A percentile compares a stretch with the other conserved stretches of the same genome.
Evolutionary conservation across 1,140 invertebrate species (phyloP).

Genomic region (Cepaea nemoralis): DNA sequence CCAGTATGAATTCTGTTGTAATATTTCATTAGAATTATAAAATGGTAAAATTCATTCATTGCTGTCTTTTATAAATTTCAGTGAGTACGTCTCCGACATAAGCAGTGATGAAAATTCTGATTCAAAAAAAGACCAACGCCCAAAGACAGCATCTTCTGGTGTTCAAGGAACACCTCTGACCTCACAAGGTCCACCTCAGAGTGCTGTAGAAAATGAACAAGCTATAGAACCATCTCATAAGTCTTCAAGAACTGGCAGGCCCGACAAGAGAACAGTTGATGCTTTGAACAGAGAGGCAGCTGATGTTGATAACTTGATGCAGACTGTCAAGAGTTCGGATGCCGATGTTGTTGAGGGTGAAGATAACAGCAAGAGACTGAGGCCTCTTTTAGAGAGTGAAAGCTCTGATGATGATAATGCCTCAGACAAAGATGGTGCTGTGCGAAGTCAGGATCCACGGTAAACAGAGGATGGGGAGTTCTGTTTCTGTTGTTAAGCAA

Average conservation of each 20-base stretch:
- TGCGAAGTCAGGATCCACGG: neutral
- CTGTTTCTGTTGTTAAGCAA: slow-evolving; percentile 31
- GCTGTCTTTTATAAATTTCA: neutral
- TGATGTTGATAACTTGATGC: neutral
- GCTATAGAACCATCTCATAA: neutral
- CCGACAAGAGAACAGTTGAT: neutral
- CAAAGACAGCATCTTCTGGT: neutral
- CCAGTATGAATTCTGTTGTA: too few species aligned
- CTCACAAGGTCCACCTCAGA: neutral
- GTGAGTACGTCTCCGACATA: slow-evolving; percentile 25
- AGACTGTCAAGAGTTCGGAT: neutral
- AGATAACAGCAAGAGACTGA: slow-evolving; percentile 3
- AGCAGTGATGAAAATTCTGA: slow-evolving; percentile 3
- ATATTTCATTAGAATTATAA: too few species aligned
- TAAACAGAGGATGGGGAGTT: slow-evolving; percentile 23
- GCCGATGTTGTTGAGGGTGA: slow-evolving; percentile 14
- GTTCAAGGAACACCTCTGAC: neutral
- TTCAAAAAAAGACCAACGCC: neutral
- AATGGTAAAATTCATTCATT: too few species aligned
- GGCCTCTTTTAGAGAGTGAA: slow-evolving; percentile 28
- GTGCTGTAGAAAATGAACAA: neutral
- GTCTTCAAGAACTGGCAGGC: neutral
- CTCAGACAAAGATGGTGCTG: neutral
- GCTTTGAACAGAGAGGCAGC: neutral
- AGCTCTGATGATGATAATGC: slow-evolving; percentile 1